Evolutionary conservation across 2,888 invertebrate genomes (phyloP).

Genomic region (Pristionchus exspectatus): DNA sequence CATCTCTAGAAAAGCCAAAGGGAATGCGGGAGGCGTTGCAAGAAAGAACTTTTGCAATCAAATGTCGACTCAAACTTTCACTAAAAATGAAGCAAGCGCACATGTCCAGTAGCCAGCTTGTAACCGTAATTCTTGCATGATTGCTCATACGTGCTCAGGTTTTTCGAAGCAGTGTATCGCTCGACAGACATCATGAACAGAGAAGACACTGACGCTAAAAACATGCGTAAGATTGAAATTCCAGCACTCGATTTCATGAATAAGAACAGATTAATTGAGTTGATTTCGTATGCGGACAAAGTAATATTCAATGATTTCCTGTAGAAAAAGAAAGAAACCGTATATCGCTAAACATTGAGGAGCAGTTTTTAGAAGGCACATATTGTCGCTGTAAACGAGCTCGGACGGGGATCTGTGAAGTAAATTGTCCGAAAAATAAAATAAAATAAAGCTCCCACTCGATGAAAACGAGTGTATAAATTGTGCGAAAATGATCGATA

Average conservation of each 20-base stretch:
- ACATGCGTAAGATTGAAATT: too few relatives aligned
- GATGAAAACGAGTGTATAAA: not conserved
- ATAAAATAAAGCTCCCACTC: not conserved
- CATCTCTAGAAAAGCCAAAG: too few relatives aligned
- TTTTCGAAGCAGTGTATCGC: not conserved
- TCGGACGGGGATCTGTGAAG: not conserved
- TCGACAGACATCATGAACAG: slow-evolving; percentile 17
- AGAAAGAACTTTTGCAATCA: too few relatives aligned
- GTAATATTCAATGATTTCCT: too few relatives aligned
- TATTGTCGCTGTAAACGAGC: not conserved
- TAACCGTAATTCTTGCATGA: not conserved
- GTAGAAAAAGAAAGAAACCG: not conserved
- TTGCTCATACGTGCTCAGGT: not conserved
- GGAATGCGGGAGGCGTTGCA: too few relatives aligned
- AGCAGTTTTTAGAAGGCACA: not conserved
- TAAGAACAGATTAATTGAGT: too few relatives aligned
- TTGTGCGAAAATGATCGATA: not conserved
- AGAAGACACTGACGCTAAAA: not conserved
- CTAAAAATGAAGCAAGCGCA: not conserved
- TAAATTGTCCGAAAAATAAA: too few relatives aligned
- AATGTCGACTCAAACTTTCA: too few relatives aligned
- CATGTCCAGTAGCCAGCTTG: slow-evolving; percentile 16
- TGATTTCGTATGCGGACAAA: too few relatives aligned
- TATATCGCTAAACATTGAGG: not conserved
- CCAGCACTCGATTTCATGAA: too few relatives aligned